Base-by-base conservation (phyloP, 2,113 vertebrate species). In the Hippocampus barbouri region DNA sequence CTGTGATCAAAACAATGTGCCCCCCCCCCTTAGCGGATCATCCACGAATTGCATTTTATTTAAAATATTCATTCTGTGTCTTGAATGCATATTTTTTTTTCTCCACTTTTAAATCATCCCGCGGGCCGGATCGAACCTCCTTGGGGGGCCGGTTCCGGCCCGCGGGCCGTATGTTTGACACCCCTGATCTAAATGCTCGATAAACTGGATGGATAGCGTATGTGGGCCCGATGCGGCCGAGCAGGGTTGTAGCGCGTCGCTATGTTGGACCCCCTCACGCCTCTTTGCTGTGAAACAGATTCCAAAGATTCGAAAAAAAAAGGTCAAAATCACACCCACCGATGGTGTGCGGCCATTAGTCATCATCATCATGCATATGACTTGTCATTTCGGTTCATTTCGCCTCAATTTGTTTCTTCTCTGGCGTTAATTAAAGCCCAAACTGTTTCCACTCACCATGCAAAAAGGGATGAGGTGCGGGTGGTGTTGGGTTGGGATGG, bases 371-470 rank as follows among this genome's bases (percentile, higher is more conserved):
- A 61, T 40, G 30, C 57, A n/a, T n/a, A 74, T 20, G 41, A 71
- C 40, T 73, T 71, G 30, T 69, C 40, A 30, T 34, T 61, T 34
- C 15, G 14, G 2, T 5, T 34, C 63, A 45, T 20, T 43, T 41
- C 12, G 63, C 40, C 23, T 45, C 63, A 9, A 41, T 45, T 66
- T 40, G 43, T n/a, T n/a, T n/a, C n/a, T 15, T 66, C 40, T 43
- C 40, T n/a, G 40, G 15, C 27, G 59, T 38, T n/a, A 75, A 82
- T 81, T 80, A 86, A 89, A 86, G 47, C 72, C 70, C 79, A 74
- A 84, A 86, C 74, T 72, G 76, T 87, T 88, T 91, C 87, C 83
- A 85, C 79, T 84, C 78, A 78, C 68, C 71, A 69, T 76, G 78
- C 66, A 34, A 45, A 45, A 61, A 54, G 76, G 63, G 80, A 84